Base-by-base conservation (phyloP, 1,140 invertebrate genomes). In the Leptinotarsa texana region DNA sequence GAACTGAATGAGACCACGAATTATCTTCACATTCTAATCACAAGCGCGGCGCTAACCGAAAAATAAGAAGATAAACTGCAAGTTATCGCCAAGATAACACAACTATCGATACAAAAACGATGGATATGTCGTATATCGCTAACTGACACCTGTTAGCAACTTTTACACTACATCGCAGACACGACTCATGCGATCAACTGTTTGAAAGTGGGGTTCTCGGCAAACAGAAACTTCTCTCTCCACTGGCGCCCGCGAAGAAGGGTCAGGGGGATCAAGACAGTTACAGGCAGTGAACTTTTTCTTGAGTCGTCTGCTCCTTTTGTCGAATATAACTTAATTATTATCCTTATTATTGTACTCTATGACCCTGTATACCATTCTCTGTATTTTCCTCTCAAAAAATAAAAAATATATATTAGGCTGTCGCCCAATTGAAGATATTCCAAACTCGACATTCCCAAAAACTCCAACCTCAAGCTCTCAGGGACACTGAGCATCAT, bases 81-180 rank as follows among this genome's bases (percentile, higher is more conserved):
- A 70, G 18, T 70, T 51, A 49, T 70, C 67, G 33, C 22, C 8
- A 70, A 49, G 17, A 70, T 70, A 70, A 42, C 69, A 49, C 69
- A 70, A 49, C 49, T 70, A 67, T 24, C 24, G 13, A 24, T 24
- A 69, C 42, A 75, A 75, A 72, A 75, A 72, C 74, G 65, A 67
- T 67, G 42, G 17, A 67, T 22, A 69, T 33, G 57, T 67, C 72
- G 61, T 63, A 71, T 61, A 72, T 65, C 13, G 71, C 66, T 57
- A 70, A 70, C 69, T 70, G 72, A 71, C 75, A 76, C 75, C 75
- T 76, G 75, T 74, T 76, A 76, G 69, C 67, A 51, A 63, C 62
- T 70, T 67, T 27, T 67, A 67, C 65, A 67, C 65, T 67, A 66
- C 75, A 62, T 57, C 75, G 74, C 73, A 66, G 75, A 67, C 72